Percentiles rank a stretch among this genome's conserved stretches.
These are phyloP conservation scores for Chymomyza fuscimana DNA, from an alignment of 2,888 invertebrate genomes.

Conservation along the genomic window DNA sequence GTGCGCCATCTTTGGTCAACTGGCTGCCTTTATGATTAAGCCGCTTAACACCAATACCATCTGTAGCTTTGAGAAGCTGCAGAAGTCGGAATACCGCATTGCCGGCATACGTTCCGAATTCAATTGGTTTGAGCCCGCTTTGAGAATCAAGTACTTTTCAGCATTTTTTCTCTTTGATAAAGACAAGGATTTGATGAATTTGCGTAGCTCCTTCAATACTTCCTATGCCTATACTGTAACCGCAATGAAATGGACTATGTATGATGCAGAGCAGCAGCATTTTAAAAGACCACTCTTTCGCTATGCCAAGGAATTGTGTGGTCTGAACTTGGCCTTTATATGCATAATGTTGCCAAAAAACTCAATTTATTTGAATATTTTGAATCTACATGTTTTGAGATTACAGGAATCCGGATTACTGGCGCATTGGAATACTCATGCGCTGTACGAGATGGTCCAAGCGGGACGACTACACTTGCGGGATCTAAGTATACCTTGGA, in stretches of 20 bases:
- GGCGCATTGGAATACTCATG: not conserved
- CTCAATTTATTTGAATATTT: not conserved
- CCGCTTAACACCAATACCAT: not conserved
- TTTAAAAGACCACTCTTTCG: not conserved
- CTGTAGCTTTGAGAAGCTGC: not conserved
- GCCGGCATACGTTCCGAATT: not conserved
- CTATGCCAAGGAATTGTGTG: not conserved
- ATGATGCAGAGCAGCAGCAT: not conserved
- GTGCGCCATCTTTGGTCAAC: not conserved
- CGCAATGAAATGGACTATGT: not conserved
- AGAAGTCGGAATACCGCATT: not conserved
- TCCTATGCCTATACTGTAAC: not conserved
- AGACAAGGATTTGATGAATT: not conserved
- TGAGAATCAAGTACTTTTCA: not conserved
- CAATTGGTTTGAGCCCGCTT: not conserved
- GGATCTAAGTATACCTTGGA: not conserved
- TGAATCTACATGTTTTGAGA: not conserved
- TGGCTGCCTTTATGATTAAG: not conserved
- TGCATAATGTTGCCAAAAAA: not conserved
- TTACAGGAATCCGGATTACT: not conserved
- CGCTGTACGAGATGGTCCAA: not conserved
- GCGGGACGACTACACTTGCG: not conserved
- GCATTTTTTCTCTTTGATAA: not conserved
- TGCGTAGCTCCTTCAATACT: not conserved
- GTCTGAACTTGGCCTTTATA: not conserved